phyloP scores from a whole-genome alignment of 2,888 invertebrate species.

The Eristalinus aeneus region DNA sequence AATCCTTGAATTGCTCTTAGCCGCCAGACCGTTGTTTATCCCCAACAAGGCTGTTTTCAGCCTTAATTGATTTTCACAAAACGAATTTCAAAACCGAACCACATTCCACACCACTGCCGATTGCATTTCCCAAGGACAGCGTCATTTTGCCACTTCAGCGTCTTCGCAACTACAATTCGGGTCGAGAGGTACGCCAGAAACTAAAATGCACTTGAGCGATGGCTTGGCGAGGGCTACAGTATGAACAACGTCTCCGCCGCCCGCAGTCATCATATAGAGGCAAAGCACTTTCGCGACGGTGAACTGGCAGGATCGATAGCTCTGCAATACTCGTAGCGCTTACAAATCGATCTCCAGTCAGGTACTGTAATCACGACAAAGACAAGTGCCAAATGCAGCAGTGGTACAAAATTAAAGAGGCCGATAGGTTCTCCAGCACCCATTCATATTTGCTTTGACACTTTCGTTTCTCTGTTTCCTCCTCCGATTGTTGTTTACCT shows the following conservation, averaged over 20 bases:
- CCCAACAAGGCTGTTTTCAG: too few relatives aligned
- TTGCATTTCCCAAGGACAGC: background rate
- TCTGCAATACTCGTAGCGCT: background rate
- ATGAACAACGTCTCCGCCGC: background rate
- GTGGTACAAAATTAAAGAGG: background rate
- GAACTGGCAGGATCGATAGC: background rate
- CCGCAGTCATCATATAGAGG: too few relatives aligned
- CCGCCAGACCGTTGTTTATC: too few relatives aligned
- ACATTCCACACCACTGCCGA: background rate
- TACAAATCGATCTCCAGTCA: slow-evolving; percentile 9
- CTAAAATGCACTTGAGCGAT: background rate
- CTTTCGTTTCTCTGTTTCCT: background rate
- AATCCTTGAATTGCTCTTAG: too few relatives aligned
- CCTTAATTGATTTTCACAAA: background rate
- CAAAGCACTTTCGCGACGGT: too few relatives aligned
- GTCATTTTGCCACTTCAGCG: background rate
- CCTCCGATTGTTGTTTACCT: background rate
- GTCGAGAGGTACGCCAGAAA: background rate
- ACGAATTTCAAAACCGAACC: background rate
- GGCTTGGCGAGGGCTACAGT: background rate
- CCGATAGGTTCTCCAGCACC: slow-evolving; percentile 1
- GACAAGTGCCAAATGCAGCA: slow-evolving; percentile 12
- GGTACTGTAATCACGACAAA: slow-evolving; percentile 15
- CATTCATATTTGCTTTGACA: too few relatives aligned
- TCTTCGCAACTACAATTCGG: background rate